Percentiles rank a stretch among this genome's conserved stretches.
phyloP scores from a whole-genome alignment of 2,797 vertebrate genomes.

The Masticophis lateralis region DNA sequence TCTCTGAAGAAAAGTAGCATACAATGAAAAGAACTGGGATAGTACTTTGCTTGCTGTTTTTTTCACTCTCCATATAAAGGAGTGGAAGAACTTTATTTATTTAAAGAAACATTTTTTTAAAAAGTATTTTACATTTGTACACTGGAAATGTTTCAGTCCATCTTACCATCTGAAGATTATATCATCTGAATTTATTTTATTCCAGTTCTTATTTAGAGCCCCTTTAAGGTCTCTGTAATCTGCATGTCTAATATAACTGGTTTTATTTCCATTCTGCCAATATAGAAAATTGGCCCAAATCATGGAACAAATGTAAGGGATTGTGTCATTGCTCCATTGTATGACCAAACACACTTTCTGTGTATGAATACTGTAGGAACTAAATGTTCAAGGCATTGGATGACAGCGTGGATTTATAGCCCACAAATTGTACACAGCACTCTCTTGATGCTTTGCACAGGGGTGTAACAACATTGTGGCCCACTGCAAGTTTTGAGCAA shows the following conservation, averaged over 20 bases:
- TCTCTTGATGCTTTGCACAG: not conserved
- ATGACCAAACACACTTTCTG: not conserved
- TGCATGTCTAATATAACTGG: not conserved
- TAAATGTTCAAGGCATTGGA: not conserved
- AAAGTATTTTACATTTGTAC: not conserved
- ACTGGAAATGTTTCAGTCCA: not conserved
- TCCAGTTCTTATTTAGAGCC: not conserved
- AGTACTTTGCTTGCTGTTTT: not conserved
- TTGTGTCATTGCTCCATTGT: not conserved
- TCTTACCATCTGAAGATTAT: not conserved
- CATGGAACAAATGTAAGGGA: not conserved
- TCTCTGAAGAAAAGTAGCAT: not conserved
- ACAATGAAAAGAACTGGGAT: not conserved
- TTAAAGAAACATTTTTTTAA: not conserved
- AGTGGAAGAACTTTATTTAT: not conserved
- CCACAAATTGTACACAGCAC: not conserved
- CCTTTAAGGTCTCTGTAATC: not conserved
- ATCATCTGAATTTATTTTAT: not conserved
- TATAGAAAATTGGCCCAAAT: not conserved
- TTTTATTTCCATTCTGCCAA: not conserved
- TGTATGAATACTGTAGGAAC: not conserved
- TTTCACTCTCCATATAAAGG: not conserved
- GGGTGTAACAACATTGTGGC: not conserved
- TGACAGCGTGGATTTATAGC: not conserved
- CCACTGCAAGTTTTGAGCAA: not conserved